phyloP scores from a whole-genome alignment of 2,888 invertebrate genomes.

The Eupithecia exiguata region DNA sequence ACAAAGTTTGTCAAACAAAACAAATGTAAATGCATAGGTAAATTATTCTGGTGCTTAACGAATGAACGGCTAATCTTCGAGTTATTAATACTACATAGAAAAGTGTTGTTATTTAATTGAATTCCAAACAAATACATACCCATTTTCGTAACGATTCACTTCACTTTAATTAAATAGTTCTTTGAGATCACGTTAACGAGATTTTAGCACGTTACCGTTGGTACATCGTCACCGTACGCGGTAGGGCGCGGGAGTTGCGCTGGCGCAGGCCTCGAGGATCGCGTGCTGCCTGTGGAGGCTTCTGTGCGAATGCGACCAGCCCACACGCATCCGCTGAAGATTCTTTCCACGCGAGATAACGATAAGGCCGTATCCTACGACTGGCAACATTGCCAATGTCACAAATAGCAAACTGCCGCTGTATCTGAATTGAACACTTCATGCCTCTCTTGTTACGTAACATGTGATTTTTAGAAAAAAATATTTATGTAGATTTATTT shows the following conservation, averaged over 20 bases:
- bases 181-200: constrained; percentile 72
- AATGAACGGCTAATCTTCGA: background rate
- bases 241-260: constrained; percentile 60
- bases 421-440: constrained; percentile 64
- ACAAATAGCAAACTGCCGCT: constrained; percentile 9
- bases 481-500: background rate
- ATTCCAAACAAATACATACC: constrained; percentile 60
- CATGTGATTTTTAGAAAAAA: constrained; percentile 35
- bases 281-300: constrained; percentile 79
- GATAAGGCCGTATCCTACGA: constrained; percentile 62
- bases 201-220: constrained; percentile 66
- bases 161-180: constrained; percentile 69
- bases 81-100: background rate
- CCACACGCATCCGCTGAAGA: constrained; percentile 68
- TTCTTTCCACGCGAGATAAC: constrained; percentile 78
- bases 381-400: constrained; percentile 42
- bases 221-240: constrained; percentile 73
- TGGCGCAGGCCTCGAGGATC: constrained; percentile 63
- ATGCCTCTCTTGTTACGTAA: constrained; percentile 68
- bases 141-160: constrained; percentile 72
- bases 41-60: background rate
- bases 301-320: constrained; percentile 77
- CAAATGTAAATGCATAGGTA: background rate
- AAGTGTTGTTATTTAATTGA: background rate
- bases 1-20: background rate